Base-by-base conservation (phyloP, 2,888 invertebrate genomes). In the Metopia argyrocephala region DNA sequence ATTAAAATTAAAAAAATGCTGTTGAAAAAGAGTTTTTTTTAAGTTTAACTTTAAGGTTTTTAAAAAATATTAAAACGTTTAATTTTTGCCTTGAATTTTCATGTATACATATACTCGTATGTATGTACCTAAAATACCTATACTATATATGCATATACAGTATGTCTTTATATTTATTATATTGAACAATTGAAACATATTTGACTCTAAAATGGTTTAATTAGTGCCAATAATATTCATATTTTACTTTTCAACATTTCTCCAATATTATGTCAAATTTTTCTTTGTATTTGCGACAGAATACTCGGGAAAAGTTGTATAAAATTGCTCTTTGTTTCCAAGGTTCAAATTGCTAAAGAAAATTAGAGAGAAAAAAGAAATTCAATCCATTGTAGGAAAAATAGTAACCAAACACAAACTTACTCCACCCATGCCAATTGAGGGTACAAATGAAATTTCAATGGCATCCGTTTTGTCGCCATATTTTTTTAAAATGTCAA, bases 391-490 rank as follows among this genome's bases (percentile, higher is more conserved):
- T 31, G 27, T n/a, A 23, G 21, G 45, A 2, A 45, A 15, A 15
- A 38, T 3, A 38, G 15, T 38, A 12, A 38, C 12, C 9, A 12
- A 38, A 38, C 1, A 0, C 38, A 0, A 61, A 85, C 87, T 86
- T 83, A 90, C 90, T 71, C 85, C 86, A 59, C 89, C 87, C n/a
- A 91, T 79, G 1, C 84, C 86, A 69, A 91, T 86, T 18, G 86
- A 86, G 45, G 90, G 90, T 3, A 90, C 87, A 85, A 88, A 90
- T 31, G 87, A 84, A 27, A 90, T 50, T 18, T 86, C 83, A 28
- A 90, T 82, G 0, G 83, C 59, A 21, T 87, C 76, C 0, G 90
- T 91, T 50, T 86, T 79, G 20, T 79, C 79, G 25, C 89, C 91
- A 68, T 89, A 88, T 27, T 85, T 86, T 48, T 84, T 82, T 50